Evolutionary conservation across 64 coral and sea anemone genomes (phyloP).

Genomic region (Montipora cactus): DNA sequence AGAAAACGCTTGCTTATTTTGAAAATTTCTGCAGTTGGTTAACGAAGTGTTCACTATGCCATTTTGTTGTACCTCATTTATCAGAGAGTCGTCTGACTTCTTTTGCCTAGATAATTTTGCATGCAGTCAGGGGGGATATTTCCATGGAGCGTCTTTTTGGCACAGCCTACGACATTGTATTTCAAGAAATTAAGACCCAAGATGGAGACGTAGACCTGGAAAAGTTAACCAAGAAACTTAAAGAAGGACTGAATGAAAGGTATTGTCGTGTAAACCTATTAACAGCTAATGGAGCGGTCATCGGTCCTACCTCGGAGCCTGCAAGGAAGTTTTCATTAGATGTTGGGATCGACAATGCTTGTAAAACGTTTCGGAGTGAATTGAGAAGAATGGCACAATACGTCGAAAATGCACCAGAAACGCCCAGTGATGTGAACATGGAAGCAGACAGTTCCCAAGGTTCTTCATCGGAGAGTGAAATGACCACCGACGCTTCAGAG

Average conservation of each 20-base stretch:
- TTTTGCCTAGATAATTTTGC: neutral
- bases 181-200: neutral
- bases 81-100: neutral
- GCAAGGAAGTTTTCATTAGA: constrained; percentile 21
- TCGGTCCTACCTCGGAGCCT: neutral
- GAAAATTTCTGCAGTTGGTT: too few species aligned
- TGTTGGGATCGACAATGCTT: constrained; percentile 1
- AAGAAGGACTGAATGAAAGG: constrained; percentile 20
- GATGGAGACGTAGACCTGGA: constrained; percentile 1
- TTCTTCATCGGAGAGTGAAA: neutral
- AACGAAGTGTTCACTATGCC: too few species aligned
- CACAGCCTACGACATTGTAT: constrained; percentile 21
- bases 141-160: constrained; percentile 32
- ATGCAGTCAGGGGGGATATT: neutral
- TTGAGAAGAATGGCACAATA: neutral
- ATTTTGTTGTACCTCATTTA: too few species aligned
- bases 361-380: neutral
- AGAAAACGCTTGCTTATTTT: too few species aligned
- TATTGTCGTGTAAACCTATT: neutral
- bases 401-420: neutral
- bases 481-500: constrained; percentile 16
- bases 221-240: neutral
- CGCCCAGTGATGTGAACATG: constrained; percentile 28
- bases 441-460: neutral
- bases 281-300: neutral